Evolutionary conservation across 2,888 invertebrate genomes (phyloP), one percentile per base, ranked within the genome.

Genomic region (Cremastobaeus sp.): DNA sequence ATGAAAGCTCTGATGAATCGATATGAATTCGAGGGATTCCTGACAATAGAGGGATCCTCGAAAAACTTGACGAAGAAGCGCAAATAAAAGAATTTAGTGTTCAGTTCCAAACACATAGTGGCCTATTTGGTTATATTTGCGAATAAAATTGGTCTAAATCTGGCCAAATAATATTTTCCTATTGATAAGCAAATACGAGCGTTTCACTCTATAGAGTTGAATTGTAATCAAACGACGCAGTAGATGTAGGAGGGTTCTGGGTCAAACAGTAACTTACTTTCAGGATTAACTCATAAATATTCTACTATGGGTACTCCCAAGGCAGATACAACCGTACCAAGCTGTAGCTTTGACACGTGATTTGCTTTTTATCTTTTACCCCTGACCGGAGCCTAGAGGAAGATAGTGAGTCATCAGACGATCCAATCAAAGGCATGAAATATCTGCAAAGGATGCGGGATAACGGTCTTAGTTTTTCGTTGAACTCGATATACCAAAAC

Each of bases 1-100:
- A 50, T 43, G 59, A 48, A 37, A 68, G 62, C 68, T 25, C 68
- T 28, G 65, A 55, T 60, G 60, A 54, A 72, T 72, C 57, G 64
- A 71, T 71, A 50, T 21, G 41, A 39, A 25, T 25, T 8, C 25
- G 8, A 25, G 25, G 4, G 4, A 25, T 25, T 8, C 25, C 25
- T 3, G 25, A 25, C 3, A 25, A 25, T 8, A 3, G 25, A 25
- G 25, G 25, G 4, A 8, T 8, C 25, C 4, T 5, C 4, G 48
- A 57, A 64, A 55, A 70, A 55, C 62, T 55, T 15, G 11, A 3
- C 11, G 32, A 32, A 32, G 11, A 3, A 32, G 11, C 3, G 37
- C 15, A n/a, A n/a, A n/a, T n/a, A n/a, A n/a, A n/a, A n/a, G n/a
- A n/a, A n/a, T n/a, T n/a, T n/a, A n/a, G n/a, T n/a, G n/a, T n/a